These are phyloP conservation scores for Heterohyrax brucei DNA, from an alignment of 2,797 vertebrate species.

Conservation along the genomic window DNA sequence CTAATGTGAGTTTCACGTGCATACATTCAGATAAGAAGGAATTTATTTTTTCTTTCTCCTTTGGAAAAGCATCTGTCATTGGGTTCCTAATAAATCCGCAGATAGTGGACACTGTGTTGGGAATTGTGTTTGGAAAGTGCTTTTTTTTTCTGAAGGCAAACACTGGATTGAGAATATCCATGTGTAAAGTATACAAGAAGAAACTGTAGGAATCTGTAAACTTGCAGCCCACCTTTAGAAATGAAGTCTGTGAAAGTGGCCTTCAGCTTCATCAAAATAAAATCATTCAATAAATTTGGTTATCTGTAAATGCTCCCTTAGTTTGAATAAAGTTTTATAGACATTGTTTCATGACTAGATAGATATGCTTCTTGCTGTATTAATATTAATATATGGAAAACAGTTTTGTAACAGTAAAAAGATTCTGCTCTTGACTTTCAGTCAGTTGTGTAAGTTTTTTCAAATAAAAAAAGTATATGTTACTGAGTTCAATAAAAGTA, in stretches of 20 bases:
- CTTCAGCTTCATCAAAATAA: constrained; percentile 89
- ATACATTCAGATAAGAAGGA: constrained; percentile 86
- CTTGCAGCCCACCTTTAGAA: constrained; percentile 83
- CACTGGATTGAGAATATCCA: constrained; percentile 63
- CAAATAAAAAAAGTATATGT: constrained; percentile 74
- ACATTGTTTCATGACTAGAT: constrained; percentile 84
- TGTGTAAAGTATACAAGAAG: constrained; percentile 45
- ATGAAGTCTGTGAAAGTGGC: constrained; percentile 88
- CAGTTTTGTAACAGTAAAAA: constrained; percentile 88
- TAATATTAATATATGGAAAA: constrained; percentile 76
- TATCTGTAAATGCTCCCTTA: constrained; percentile 74
- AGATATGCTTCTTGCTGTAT: constrained; percentile 86
- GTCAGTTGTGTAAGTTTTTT: constrained; percentile 87
- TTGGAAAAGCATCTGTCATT: constrained; percentile 76
- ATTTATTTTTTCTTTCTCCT: constrained; percentile 69
- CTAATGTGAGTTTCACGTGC: constrained; percentile 86
- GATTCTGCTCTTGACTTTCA: constrained; percentile 83
- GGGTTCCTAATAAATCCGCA: constrained; percentile 78
- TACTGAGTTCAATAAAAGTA: constrained; percentile 74
- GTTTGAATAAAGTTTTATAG: constrained; percentile 87
- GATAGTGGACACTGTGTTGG: constrained; percentile 69
- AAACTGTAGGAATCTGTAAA: constrained; percentile 84
- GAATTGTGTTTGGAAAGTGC: constrained; percentile 74
- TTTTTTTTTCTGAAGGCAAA: constrained; percentile 78
- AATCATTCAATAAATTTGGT: constrained; percentile 79